Conservation (phyloP, 2,888 invertebrate species). For the Caprella mutica region DNA sequence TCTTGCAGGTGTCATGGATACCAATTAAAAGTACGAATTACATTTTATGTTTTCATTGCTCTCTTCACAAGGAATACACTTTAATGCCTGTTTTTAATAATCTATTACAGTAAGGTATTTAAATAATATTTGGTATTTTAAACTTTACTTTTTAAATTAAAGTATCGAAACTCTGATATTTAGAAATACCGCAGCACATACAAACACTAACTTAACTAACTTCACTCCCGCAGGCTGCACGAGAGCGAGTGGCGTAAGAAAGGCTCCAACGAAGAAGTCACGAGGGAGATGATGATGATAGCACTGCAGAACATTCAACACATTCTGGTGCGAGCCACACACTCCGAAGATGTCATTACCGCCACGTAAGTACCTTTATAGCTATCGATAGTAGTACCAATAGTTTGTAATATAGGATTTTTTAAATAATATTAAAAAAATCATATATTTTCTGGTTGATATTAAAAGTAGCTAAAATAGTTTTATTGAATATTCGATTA, state of each 20-base stretch:
- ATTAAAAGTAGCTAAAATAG: not conserved
- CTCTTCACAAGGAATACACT: too few species aligned
- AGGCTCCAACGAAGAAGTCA: conserved; percentile 50
- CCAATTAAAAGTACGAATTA: too few species aligned
- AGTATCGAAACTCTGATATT: too few species aligned
- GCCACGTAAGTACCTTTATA: conserved; percentile 36
- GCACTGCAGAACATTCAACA: conserved; percentile 74
- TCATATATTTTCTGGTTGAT: not conserved
- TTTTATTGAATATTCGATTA: not conserved
- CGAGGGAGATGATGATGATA: conserved; percentile 74
- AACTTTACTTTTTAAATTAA: too few species aligned
- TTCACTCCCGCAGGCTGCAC: conserved; percentile 46
- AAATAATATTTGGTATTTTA: too few species aligned
- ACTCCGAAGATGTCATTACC: conserved; percentile 46
- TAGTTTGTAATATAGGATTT: not conserved
- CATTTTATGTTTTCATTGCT: too few species aligned
- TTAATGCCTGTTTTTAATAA: too few species aligned
- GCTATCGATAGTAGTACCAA: not conserved
- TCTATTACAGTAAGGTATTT: too few species aligned
- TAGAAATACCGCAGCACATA: too few species aligned
- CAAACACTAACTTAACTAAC: not conserved
- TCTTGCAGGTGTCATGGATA: too few species aligned
- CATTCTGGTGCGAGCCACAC: conserved; percentile 62
- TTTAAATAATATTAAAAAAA: not conserved
- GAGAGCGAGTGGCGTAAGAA: conserved; percentile 66